Evolutionary conservation across 2,797 vertebrate species (phyloP), one percentile per base, ranked within the genome.

Genomic region (Benthosema pterotum): DNA sequence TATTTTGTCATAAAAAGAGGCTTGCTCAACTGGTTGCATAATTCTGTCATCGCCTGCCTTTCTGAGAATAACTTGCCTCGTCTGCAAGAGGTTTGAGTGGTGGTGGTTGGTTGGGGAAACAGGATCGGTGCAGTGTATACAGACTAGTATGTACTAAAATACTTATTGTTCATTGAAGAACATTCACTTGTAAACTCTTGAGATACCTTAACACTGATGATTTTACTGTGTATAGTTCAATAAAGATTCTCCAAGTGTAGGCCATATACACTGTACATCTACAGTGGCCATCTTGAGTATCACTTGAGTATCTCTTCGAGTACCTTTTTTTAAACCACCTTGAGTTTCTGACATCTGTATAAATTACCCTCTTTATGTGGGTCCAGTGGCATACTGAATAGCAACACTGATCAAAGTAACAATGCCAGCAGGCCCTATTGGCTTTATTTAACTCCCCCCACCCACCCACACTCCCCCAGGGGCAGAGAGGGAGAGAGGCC

Each of bases 21-120:
- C 63, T 71, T 52, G 63, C 75, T 85, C 71, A 42, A 47, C 58
- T 14, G 68, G 67, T 87, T 88, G 81, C 77, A 77, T 84, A 83
- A 87, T 79, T 74, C 79, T 71, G 64, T 83, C 77, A 53, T 74
- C 38, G 57, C 59, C 57, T 48, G 67, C 72, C 22, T 69, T 78
- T 78, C 63, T 16, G 42, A 65, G 61, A 42, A 17, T 19, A 17
- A 2, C 7, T 42, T 49, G 55, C 25, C 3, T 17, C 4, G 14
- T 28, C 4, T 28, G n/a, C 13, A 69, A 46, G 3, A 51, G 60
- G 64, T 19, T 18, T 46, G 64, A 65, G 71, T 61, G 71, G 52
- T 12, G 25, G 65, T 72, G 57, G 68, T 32, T 38, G 72, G 59
- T 15, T 49, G 42, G 17, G 55, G 25, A 60, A 60, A 59, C 18